Evolutionary conservation across 2,888 invertebrate genomes (phyloP), one percentile per base, ranked within the genome.

Genomic region (Rhogogaster chlorosoma): DNA sequence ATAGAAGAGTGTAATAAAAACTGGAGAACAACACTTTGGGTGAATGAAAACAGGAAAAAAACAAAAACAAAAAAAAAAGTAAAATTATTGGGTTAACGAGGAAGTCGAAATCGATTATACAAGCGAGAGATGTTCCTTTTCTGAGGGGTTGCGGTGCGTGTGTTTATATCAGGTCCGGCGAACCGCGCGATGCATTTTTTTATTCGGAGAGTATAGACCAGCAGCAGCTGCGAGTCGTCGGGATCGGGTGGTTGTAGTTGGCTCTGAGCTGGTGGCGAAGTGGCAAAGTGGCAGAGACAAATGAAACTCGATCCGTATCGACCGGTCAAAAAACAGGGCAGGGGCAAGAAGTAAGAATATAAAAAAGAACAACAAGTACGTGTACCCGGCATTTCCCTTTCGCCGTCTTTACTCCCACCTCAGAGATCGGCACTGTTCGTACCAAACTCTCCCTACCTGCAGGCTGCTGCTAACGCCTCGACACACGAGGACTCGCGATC

Each of bases 361-460:
- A 90, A 90, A 92, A 86, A 83, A 86, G 64, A 61, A 64, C 67
- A 67, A 29, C 53, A 29, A 86, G 83, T 83, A 85, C 71, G 53
- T n/a, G 53, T 53, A 53, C 85, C 89, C 61, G 89, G 89, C 88
- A 90, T 92, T 93, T 93, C 93, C 93, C 93, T 93, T 93, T 93
- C 93, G 93, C 93, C 45, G 84, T 45, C 77, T 75, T 73, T 75
- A 36, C 57, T 64, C 61, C 70, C 53, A 29, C 67, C 82, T 29
- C 67, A 12, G 6, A 45, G 32, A 36, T n/a, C 45, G 26, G 38
- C 22, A 73, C n/a, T 67, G 15, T 67, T 67, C 67, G 67, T 67
- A 67, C 67, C 15, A 12, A 26, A 61, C 26, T 61, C 61, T 26
- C 61, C 61, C 61, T 61, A 22, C 61, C 61, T 26, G 22, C 22